Evolutionary conservation across 2,797 vertebrate species (phyloP).

Genomic region (Mus caroli): DNA sequence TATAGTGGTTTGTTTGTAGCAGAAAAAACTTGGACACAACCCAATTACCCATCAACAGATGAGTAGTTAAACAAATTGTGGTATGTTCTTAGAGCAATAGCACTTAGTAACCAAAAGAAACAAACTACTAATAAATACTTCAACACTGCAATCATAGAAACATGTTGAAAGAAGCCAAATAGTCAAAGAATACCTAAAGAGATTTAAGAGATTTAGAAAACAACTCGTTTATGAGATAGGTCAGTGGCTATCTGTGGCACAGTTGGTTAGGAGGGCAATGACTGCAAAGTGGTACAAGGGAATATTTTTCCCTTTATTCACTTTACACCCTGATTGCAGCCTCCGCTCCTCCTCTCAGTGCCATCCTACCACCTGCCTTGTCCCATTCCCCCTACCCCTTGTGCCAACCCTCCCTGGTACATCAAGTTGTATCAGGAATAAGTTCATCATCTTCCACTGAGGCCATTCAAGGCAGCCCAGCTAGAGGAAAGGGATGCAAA

Average conservation of each 20-base stretch:
- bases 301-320: not conserved
- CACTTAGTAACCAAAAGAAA: conserved; percentile 44
- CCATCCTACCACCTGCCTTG: too few relatives aligned
- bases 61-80: conserved; percentile 16
- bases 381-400: not conserved
- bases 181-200: not conserved
- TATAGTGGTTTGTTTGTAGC: conserved; percentile 30
- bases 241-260: not conserved
- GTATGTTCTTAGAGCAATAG: not conserved
- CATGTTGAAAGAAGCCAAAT: not conserved
- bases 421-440: not conserved
- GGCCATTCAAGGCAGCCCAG: not conserved
- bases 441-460: not conserved
- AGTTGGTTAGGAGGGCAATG: not conserved
- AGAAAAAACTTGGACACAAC: conserved; percentile 46
- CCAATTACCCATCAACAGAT: not conserved
- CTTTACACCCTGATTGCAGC: not conserved
- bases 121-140: not conserved
- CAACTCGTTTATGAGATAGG: not conserved
- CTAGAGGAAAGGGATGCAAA: not conserved
- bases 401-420: not conserved
- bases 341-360: not conserved
- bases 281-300: not conserved
- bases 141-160: not conserved
- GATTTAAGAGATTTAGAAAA: conserved; percentile 16